Percentiles rank a stretch among this genome's conserved stretches.
Evolutionary conservation across 2,888 invertebrate species (phyloP).

Genomic region (Chirona hameri): DNA sequence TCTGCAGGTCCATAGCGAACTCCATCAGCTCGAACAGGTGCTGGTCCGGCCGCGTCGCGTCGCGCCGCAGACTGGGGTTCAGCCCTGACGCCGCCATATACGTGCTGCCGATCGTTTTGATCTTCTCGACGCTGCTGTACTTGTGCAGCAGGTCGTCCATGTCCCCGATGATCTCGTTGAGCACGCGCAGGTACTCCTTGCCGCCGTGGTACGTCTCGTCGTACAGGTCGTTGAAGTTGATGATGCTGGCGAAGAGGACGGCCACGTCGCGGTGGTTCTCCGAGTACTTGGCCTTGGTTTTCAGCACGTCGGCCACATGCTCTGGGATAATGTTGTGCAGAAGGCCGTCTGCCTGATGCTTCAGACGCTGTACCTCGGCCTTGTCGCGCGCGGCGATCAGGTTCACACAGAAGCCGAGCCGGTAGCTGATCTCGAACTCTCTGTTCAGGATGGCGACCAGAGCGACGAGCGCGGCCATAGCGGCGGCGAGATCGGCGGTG

Average conservation of each 20-base stretch:
- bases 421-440: conserved; percentile 91
- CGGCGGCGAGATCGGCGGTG: conserved; percentile 70
- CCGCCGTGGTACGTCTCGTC: conserved; percentile 95
- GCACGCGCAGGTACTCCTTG: conserved; percentile 88
- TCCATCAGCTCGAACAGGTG: conserved; percentile 87
- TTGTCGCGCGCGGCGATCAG: conserved; percentile 85
- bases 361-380: conserved; percentile 80
- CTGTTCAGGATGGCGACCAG: conserved; percentile 90
- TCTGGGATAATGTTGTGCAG: conserved; percentile 95
- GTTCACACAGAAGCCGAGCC: conserved; percentile 88
- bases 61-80: conserved; percentile 70
- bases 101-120: conserved; percentile 94
- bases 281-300: conserved; percentile 82
- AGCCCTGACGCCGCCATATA: conserved; percentile 97
- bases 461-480: conserved; percentile 73
- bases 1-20: conserved; percentile 87
- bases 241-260: conserved; percentile 95
- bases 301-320: conserved; percentile 88
- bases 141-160: conserved; percentile 87
- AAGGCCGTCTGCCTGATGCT: conserved; percentile 94
- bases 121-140: conserved; percentile 88
- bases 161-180: conserved; percentile 93
- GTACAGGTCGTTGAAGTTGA: conserved; percentile 97
- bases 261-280: conserved; percentile 89
- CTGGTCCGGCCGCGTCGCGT: conserved; percentile 58